Percentiles rank a stretch among this genome's conserved stretches.
Conservation (phyloP, 2,888 invertebrate genomes). For the Amiota communis region DNA sequence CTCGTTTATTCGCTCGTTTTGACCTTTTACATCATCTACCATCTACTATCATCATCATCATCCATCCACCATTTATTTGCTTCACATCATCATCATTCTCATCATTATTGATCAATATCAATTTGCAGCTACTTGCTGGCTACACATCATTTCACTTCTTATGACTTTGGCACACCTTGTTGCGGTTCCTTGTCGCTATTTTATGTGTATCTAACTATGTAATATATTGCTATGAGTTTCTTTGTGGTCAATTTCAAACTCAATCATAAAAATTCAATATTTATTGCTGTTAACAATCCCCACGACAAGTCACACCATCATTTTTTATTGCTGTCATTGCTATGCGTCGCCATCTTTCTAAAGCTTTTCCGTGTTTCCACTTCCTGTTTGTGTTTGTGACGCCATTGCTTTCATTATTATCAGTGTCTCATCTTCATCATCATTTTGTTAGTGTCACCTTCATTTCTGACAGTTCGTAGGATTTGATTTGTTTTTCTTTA, state of each 20-base stretch:
- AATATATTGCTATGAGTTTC: background rate
- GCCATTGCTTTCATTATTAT: background rate
- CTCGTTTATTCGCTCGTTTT: too few relatives aligned
- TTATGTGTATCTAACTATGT: background rate
- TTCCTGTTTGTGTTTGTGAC: slow-evolving; percentile 4
- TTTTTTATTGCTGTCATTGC: slow-evolving; percentile 11
- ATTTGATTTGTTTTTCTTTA: slow-evolving; percentile 54
- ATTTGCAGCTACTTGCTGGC: background rate
- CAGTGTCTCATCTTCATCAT: background rate
- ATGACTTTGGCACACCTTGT: background rate
- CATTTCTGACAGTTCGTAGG: slow-evolving; percentile 1
- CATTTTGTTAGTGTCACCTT: background rate
- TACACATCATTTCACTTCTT: background rate
- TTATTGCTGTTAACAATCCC: background rate
- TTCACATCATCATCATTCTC: background rate
- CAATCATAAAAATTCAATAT: slow-evolving; percentile 23
- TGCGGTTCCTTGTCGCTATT: background rate
- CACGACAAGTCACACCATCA: background rate
- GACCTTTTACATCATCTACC: too few relatives aligned
- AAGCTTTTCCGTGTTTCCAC: background rate
- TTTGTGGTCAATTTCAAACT: slow-evolving; percentile 15
- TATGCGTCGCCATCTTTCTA: too few relatives aligned
- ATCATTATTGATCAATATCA: background rate
- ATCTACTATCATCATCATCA: background rate
- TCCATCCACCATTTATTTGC: too few relatives aligned